A percentile compares a stretch with the other conserved stretches of the same genome.
Evolutionary conservation across 2,888 invertebrate genomes (phyloP).

Genomic region (Dryomyza anilis): DNA sequence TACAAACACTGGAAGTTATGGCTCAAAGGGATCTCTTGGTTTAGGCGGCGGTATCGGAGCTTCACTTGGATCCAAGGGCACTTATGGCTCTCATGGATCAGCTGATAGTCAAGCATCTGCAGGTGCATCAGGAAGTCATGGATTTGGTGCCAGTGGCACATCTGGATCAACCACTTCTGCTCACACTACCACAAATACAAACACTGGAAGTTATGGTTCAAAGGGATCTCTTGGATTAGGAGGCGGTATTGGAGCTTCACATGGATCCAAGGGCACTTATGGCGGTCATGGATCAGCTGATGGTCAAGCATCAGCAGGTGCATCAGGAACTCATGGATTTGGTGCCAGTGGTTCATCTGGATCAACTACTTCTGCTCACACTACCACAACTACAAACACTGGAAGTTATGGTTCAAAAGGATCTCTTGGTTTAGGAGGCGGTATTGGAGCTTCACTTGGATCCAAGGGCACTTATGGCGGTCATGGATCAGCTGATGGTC

Average conservation of each 20-base stretch:
- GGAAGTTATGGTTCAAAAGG: no score
- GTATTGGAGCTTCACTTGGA: no score
- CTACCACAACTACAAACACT: neutral
- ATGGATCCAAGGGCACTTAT: neutral
- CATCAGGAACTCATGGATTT: neutral
- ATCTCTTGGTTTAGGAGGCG: neutral
- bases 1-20: no score
- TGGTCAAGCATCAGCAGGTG: neutral
- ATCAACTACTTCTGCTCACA: neutral
- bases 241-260: neutral
- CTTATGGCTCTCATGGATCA: neutral
- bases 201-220: neutral
- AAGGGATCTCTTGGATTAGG: neutral
- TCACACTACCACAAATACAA: neutral
- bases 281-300: neutral
- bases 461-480: neutral
- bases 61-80: neutral
- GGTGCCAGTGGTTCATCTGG: neutral
- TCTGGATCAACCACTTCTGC: neutral
- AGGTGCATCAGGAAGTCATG: neutral
- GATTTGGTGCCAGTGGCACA: neutral
- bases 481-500: constrained; percentile 8
- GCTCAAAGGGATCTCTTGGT: neutral
- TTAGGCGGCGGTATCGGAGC: neutral
- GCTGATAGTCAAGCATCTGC: neutral